phyloP scores from a whole-genome alignment of 2,797 vertebrate genomes.

The Synanceia verrucosa region DNA sequence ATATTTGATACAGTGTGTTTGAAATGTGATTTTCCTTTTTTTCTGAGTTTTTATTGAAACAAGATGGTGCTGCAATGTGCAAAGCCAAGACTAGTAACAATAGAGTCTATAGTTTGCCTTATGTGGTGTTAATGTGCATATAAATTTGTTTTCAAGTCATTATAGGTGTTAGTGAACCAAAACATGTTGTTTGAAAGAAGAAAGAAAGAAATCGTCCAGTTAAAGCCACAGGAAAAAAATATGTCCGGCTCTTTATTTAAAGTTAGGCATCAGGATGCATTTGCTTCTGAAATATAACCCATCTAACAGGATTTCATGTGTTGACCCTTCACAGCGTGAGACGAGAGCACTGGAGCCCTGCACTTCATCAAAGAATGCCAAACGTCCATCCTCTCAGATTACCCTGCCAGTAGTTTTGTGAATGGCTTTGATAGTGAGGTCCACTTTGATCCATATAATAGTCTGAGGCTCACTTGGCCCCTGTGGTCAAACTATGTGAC shows the following conservation, averaged over 20 bases:
- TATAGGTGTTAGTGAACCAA: background rate
- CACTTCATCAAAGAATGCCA: slow-evolving; percentile 20
- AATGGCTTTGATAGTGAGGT: background rate
- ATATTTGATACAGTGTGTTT: too few relatives aligned
- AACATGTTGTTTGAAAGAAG: background rate
- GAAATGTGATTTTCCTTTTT: too few relatives aligned
- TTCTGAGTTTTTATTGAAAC: background rate
- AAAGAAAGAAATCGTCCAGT: too few relatives aligned
- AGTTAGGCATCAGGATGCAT: background rate
- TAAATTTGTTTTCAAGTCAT: background rate
- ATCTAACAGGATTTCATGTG: background rate
- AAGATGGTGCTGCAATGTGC: background rate
- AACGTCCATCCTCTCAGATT: slow-evolving; percentile 15
- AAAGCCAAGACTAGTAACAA: background rate
- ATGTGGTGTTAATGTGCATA: background rate
- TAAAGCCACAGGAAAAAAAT: background rate
- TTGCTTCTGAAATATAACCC: background rate
- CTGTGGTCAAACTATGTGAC: background rate
- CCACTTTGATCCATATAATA: too few relatives aligned
- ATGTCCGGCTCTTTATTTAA: background rate
- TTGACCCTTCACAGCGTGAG: background rate
- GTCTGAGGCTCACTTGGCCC: background rate
- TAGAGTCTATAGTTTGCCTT: background rate
- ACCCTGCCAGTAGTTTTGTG: slow-evolving; percentile 11
- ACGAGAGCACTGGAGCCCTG: background rate